Evolutionary conservation across 2,888 invertebrate species (phyloP), one percentile per base, ranked within the genome.

Genomic region (Scelioninae gen. 1): DNA sequence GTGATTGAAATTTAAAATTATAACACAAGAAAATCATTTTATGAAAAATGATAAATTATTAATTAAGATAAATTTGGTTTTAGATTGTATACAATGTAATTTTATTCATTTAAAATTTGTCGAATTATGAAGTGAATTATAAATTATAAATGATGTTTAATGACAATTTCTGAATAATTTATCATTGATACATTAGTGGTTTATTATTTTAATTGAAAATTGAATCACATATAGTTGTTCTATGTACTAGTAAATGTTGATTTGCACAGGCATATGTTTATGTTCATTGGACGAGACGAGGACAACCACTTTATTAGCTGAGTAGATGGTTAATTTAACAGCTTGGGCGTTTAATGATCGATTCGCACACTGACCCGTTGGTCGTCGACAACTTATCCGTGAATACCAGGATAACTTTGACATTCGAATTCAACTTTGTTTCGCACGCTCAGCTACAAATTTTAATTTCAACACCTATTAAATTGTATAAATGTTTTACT

Each of bases 341-440:
- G 87, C 83, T 84, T 82, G 88, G 86, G 84, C 87, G 86, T 87
- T 89, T 89, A 89, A 90, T 89, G 89, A 90, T 89, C 90, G 88
- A 90, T 88, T 87, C 86, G 83, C 87, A 85, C 83, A 72, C 84
- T 55, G 76, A 65, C 56, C 69, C 66, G 66, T 69, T 66, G 60
- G 60, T 62, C 49, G 66, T 34, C 74, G 51, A 68, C 77, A 16
- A 43, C 49, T 68, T 62, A 40, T 47, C 55, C 75, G 32, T 49
- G 63, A 49, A 56, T 65, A 63, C 31, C 8, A 45, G 62, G 34
- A 74, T 55, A 74, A 74, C 63, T 74, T 74, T 74, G 55, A 74
- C 74, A 74, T 74, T 74, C 13, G 63, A 29, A 56, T 65, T 63
- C 47, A 47, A 74, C 74, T 65, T 74, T 74, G 72, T 63, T 72